phyloP scores from a whole-genome alignment of 2,888 invertebrate species.

The Athrips mouffetella region DNA sequence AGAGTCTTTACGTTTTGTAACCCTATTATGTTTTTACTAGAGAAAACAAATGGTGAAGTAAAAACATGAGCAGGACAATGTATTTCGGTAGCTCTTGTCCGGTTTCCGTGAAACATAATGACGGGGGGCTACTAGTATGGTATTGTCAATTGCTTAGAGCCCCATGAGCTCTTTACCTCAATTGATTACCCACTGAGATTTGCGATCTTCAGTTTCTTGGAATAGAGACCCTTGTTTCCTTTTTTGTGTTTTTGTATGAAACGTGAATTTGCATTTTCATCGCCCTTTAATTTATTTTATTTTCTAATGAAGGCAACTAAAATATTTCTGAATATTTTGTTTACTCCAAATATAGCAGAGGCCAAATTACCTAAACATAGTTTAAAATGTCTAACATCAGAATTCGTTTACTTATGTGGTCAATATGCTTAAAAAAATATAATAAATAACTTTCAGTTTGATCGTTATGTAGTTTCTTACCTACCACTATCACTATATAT shows the following conservation, averaged over 20 bases:
- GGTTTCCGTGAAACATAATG: conserved; percentile 60
- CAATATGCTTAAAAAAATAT: no score
- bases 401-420: no score
- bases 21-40: conserved; percentile 60
- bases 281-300: not conserved
- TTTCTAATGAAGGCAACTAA: no score
- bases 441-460: no score
- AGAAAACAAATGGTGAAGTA: conserved; percentile 62
- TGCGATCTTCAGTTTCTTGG: conserved; percentile 33
- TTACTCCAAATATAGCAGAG: not conserved
- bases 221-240: conserved; percentile 32
- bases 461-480: no score
- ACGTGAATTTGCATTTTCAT: conserved; percentile 12
- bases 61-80: conserved; percentile 57
- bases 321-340: no score
- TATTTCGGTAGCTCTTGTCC: conserved; percentile 46
- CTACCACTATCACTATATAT: no score
- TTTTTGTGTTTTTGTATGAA: conserved; percentile 1
- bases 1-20: conserved; percentile 50
- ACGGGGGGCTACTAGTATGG: conserved; percentile 50
- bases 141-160: conserved; percentile 51
- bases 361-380: not conserved
- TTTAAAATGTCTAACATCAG: no score
- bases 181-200: conserved; percentile 54
- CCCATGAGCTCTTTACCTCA: conserved; percentile 53